These are phyloP conservation scores for Hyles euphorbiae DNA, from an alignment of 1,140 invertebrate genomes.

Conservation along the genomic window DNA sequence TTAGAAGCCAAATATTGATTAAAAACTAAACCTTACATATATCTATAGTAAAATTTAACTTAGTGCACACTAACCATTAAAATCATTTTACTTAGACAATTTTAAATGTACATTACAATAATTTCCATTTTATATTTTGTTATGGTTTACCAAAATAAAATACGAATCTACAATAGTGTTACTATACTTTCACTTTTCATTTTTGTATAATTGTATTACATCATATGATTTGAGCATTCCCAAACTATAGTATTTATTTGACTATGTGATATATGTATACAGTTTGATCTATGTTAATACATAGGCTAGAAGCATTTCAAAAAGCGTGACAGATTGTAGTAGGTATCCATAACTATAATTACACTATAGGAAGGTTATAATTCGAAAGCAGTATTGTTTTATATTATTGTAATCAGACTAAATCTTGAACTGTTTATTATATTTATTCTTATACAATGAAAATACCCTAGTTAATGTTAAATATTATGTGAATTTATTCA, in stretches of 20 bases:
- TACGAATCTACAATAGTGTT: constrained; percentile 31
- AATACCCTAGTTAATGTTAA: no score
- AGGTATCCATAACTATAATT: no score
- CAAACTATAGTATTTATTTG: constrained; percentile 13
- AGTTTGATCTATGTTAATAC: no score
- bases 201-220: constrained; percentile 20
- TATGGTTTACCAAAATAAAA: constrained; percentile 34
- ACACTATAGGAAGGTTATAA: no score
- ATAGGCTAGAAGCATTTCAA: no score
- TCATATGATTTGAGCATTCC: constrained; percentile 40
- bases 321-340: no score
- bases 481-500: no score
- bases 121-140: constrained; percentile 36
- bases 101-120: constrained; percentile 39
- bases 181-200: constrained; percentile 30
- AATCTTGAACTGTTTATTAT: no score
- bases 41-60: constrained; percentile 38
- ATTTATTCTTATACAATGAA: no score
- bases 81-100: constrained; percentile 41
- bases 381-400: no score
- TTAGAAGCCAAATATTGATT: constrained; percentile 29
- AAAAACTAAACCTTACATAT: constrained; percentile 31
- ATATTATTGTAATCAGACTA: no score
- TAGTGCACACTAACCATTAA: constrained; percentile 50
- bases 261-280: no score